Percentiles rank a stretch among this genome's conserved stretches.
Evolutionary conservation across 2,888 invertebrate species (phyloP).

Genomic region (Eupithecia pulchellata): DNA sequence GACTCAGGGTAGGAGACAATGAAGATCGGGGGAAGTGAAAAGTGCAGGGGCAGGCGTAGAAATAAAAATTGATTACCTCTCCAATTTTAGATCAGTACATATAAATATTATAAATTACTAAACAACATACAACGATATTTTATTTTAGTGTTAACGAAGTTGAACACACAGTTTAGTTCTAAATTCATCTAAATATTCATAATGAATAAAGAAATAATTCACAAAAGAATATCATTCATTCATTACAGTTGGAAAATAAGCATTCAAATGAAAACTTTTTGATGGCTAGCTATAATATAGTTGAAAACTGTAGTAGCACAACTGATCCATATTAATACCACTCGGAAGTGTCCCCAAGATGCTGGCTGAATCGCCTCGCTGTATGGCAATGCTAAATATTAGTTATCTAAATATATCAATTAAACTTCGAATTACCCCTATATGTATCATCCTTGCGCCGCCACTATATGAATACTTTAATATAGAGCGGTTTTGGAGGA

Average conservation of each 20-base stretch:
- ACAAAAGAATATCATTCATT: not conserved
- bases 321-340: too few relatives aligned
- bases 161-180: not conserved
- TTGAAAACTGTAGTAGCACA: not conserved
- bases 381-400: too few relatives aligned
- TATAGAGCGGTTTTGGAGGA: slow-evolving; percentile 20
- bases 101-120: too few relatives aligned
- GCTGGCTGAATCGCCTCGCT: too few relatives aligned
- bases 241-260: not conserved
- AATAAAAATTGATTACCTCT: not conserved
- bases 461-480: slow-evolving; percentile 11
- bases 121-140: not conserved
- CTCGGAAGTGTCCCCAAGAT: too few relatives aligned
- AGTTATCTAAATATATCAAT: not conserved
- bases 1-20: not conserved
- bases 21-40: not conserved
- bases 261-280: not conserved
- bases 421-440: not conserved
- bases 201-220: too few relatives aligned
- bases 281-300: not conserved
- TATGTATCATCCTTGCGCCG: slow-evolving; percentile 7
- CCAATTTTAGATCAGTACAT: too few relatives aligned
- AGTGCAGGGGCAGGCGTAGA: not conserved
- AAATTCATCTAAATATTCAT: not conserved
- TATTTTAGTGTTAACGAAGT: not conserved